Evolutionary conservation across 2,797 vertebrate species (phyloP), one percentile per base, ranked within the genome.

Genomic region (Acomys russatus): DNA sequence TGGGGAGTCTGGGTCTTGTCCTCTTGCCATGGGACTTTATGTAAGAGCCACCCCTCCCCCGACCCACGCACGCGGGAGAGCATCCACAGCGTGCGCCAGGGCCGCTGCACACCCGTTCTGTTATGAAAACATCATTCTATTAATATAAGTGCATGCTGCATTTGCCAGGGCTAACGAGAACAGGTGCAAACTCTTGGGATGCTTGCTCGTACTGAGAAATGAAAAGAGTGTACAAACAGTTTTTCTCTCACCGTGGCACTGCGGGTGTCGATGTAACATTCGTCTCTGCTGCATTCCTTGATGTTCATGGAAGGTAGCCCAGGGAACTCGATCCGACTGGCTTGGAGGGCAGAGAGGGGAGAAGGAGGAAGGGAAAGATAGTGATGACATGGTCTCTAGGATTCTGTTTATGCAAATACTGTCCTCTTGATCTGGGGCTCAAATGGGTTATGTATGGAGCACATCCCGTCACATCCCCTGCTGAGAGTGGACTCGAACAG

Each of bases 121-220:
- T 97, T 98, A 97, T 97, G 97, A 97, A 98, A 98, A 97, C 97
- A 98, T 95, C 97, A 91, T 97, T 98, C 97, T 98, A 97, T 97
- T 98, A 98, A 97, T 97, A 97, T 97, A 97, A 97, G 97, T 96
- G 96, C 96, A 93, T 74, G 44, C 68, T 28, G 89, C 97, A 93
- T 94, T 95, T 97, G 97, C 97, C 97, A 97, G 97, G 89, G 95
- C 92, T 97, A 96, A 97, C 96, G 61, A 95, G 97, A 98, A 97
- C 97, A 98, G 97, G 97, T 98, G 97, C 97, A 97, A 95, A 97
- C 95, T 97, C 96, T 97, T 97, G 30, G 92, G 94, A 97, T 97
- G 96, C 94, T 95, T 97, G 96, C 96, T 80, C 35, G 91, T 74
- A 68, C 97, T 83, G 92, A 97, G 97, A 97, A 97, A 97, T 95